Conservation (phyloP, 2,113 vertebrate genomes). For the Pan troglodytes region NHGRI_mPanTro3-v2.1_pri NC_072398.2:146434501-146435000, state of each 20-base stretch:
- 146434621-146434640: not conserved
- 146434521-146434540: too few relatives aligned
- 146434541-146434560: too few relatives aligned
- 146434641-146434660: not conserved
- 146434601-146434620: too few relatives aligned
- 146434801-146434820: not conserved
- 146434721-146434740: not conserved
- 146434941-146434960: not conserved
- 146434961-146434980: not conserved
- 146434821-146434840: not conserved
- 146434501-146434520: too few relatives aligned
- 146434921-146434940: not conserved
- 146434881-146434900: not conserved
- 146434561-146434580: too few relatives aligned
- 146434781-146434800: not conserved
- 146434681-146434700: not conserved
- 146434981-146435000: not conserved
- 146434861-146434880: not conserved
- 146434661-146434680: not conserved
- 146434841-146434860: not conserved
- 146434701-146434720: not conserved
- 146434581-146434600: too few relatives aligned
- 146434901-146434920: not conserved
- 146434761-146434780: not conserved
- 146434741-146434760: not conserved